Base-by-base conservation (phyloP, 2,797 vertebrate genomes). In the Brachyrhaphis roseni region DNA sequence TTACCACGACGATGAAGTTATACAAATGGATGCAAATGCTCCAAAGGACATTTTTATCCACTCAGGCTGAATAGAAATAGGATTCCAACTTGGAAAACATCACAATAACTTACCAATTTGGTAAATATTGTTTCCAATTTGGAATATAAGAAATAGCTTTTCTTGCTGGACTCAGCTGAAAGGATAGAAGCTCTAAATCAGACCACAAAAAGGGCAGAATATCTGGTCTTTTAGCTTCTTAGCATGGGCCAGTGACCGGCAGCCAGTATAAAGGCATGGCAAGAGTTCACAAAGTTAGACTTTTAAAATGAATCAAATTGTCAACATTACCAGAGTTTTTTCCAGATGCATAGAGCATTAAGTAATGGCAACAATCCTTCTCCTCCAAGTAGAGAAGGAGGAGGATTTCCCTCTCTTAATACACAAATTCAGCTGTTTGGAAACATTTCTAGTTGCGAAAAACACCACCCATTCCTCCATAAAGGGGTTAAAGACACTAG, bases 121-220 rank as follows among this genome's bases (percentile, higher is more conserved):
- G 98, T 98, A 98, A 98, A 98, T 88, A 95, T 96, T 95, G 96
- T 97, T 99, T 98, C 98, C 98, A 99, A 98, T 98, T 97, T 98
- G 98, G 98, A 99, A 99, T 96, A 84, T 94, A 95, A 95, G 93
- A 93, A 89, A 82, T 90, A 94, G 90, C 95, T 96, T 97, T 92
- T 46, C 86, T 88, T 87, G 91, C 92, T 93, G 93, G 93, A 88
- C 84, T 85, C 85, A 82, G 85, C 89, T 78, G 78, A 88, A 89
- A 85, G 75, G 78, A 82, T 82, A 78, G 62, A 77, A 85, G 76
- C 74, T 81, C 41, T 43, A 77, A 84, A 84, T 79, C 72, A 74
- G 77, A 84, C 74, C 80, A 77, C 64, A 85, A 57, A 79, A 79
- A 51, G 12, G 8, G 20, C 8, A 12, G 45, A 49, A 55, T 12